A percentile compares a stretch with the other conserved stretches of the same genome.
These are phyloP conservation scores for Diachasma alloeum DNA, from an alignment of 1,140 invertebrate genomes.

Conservation along the genomic window DNA sequence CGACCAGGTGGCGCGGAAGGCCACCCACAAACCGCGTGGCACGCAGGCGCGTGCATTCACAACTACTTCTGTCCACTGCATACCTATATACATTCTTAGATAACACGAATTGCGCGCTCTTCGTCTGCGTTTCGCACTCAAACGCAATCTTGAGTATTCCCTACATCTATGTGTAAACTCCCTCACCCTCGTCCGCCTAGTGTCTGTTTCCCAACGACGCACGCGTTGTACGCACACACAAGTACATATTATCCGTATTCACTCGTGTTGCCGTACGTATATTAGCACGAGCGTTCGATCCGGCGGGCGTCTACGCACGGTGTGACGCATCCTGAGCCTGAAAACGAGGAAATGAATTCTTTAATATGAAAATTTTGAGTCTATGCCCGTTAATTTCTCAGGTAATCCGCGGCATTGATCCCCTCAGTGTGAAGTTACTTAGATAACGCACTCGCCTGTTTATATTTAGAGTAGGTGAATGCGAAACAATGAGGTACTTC, in stretches of 20 bases:
- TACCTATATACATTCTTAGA: constrained; percentile 48
- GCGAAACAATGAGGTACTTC: not conserved
- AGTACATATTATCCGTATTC: not conserved
- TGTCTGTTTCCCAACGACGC: not conserved
- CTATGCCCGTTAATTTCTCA: not conserved
- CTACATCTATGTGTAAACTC: constrained; percentile 31
- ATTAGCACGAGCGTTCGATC: constrained; percentile 16
- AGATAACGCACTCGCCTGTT: not conserved
- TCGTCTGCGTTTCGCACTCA: constrained; percentile 29
- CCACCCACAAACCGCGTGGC: constrained; percentile 21
- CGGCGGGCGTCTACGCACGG: not conserved
- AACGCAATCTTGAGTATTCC: constrained; percentile 26
- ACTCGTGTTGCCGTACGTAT: not conserved
- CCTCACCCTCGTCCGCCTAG: not conserved
- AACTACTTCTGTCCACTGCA: not conserved
- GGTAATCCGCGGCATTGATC: not conserved
- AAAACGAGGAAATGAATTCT: not conserved
- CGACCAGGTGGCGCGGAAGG: constrained; percentile 44
- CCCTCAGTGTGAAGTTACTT: not conserved
- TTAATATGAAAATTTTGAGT: not conserved
- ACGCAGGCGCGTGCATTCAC: constrained; percentile 30
- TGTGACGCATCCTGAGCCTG: not conserved
- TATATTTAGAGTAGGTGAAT: not conserved
- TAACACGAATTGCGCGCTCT: constrained; percentile 44
- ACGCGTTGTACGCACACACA: constrained; percentile 1